Base-by-base conservation (phyloP, 2,888 invertebrate genomes). In the Fragum fragum region DNA sequence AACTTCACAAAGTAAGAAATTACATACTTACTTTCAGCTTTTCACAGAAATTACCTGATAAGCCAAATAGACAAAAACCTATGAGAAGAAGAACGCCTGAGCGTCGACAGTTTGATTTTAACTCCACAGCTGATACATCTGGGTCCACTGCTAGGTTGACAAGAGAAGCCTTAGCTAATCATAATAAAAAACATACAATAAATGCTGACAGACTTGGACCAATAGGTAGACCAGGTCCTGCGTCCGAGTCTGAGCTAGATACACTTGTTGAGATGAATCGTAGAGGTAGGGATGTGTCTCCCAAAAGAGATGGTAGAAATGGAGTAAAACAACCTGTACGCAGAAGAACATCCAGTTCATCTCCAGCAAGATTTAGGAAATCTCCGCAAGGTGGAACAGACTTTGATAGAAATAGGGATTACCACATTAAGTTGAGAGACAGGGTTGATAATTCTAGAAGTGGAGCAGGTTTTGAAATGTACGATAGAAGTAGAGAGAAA, bases 141-240 rank as follows among this genome's bases (percentile, higher is more conserved):
- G 11, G 70, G 0, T 55, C 76, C 1, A 81, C 84, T 16, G 72
- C 81, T 26, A 47, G 81, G 47, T 82, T 88, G 5, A 88, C 88
- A 23, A 55, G 81, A 11, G 74, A 79, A 18, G 88, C 87, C 21
- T 73, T 88, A 1, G 88, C 86, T 0, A 76, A 72, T 21, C 88
- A 88, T 68, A 81, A 88, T 23, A 36, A 42, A 14, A 53, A 73
- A 63, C 71, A 85, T 59, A 28, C 68, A 21, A 72, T 79, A 26
- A 68, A 72, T 72, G 74, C 61, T 21, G 71, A 59, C 14, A 61
- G 79, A 59, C 14, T 74, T n/a, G 63, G 74, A 42, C 73, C 72
- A 1, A 63, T 53, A n/a, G 74, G 79, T 26, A 57, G 79, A 23
- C 76, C 73, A 32, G 85, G 82, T n/a, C 86, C 81, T 11, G 85